Evolutionary conservation across 2,888 invertebrate genomes (phyloP), one percentile per base, ranked within the genome.

Genomic region (Julus scandinavius): DNA sequence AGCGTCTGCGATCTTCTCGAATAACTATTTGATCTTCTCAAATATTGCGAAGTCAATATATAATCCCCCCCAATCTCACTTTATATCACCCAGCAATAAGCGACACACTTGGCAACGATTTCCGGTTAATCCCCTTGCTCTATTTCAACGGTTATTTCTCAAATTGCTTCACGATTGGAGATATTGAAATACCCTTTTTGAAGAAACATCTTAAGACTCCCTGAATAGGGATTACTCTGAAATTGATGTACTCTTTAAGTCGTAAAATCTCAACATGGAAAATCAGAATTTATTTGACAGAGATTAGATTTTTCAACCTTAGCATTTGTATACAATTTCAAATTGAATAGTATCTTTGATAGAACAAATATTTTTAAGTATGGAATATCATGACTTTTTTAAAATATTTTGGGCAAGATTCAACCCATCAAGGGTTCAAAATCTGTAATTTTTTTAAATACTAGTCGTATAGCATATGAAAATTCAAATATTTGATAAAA

Each of bases 11-110:
- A 72, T 72, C 72, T 72, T 29, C 72, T 72, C 29, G 72, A 72
- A 72, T 63, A 63, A 63, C 58, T 17, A 63, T 72, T 72, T 72
- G 72, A 72, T 72, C 72, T 72, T 72, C 72, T 72, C 29, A 29
- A 72, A 29, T 72, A 72, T 72, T 72, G 72, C 11, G 11, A 29
- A 72, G 72, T 29, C 72, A 29, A 72, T 72, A 72, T 72, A 29
- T 72, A 72, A 72, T 72, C 72, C 72, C 72, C 13, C 15, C 17
- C 9, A 72, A 29, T 29, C 72, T 29, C 2, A 29, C 72, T 29
- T 29, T 72, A 7, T 72, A 29, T 72, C 29, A 29, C 72, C 9
- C 9, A 11, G 72, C 72, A 72, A 72, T 72, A 72, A 72, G 29
- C 72, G 72, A 29, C 29, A 11, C 29, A 72, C 72, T 29, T 72